phyloP scores from a whole-genome alignment of 1,140 invertebrate species.

The Dendroctonus valens region DNA sequence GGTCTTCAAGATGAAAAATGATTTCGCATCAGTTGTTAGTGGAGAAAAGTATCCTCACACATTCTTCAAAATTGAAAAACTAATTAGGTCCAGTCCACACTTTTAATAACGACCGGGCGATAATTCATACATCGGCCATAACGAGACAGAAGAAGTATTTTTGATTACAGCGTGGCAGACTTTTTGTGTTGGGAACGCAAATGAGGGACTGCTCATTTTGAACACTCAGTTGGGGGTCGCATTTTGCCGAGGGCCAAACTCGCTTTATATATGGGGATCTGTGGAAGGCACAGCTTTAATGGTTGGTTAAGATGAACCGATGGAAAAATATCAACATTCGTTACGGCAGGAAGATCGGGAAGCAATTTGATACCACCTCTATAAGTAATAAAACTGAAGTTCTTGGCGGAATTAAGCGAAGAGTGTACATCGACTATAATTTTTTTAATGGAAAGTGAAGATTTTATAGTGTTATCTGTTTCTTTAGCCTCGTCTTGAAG shows the following conservation, averaged over 20 bases:
- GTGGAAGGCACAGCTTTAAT: slow-evolving; percentile 14
- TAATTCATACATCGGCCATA: slow-evolving; percentile 26
- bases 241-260: slow-evolving; percentile 14
- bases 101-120: slow-evolving; percentile 17
- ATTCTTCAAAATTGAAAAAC: slow-evolving; percentile 15
- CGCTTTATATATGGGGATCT: slow-evolving; percentile 14
- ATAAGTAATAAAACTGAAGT: too few relatives aligned
- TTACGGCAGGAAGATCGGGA: too few relatives aligned
- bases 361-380: too few relatives aligned
- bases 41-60: neutral
- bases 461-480: too few relatives aligned
- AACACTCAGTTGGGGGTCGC: slow-evolving; percentile 20
- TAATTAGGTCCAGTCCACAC: slow-evolving; percentile 16
- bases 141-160: slow-evolving; percentile 25
- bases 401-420: too few relatives aligned
- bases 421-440: too few relatives aligned
- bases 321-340: too few relatives aligned
- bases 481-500: too few relatives aligned
- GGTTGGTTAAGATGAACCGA: neutral
- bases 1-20: too few relatives aligned
- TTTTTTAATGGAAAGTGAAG: too few relatives aligned
- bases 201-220: slow-evolving; percentile 27
- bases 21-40: too few relatives aligned
- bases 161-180: slow-evolving; percentile 26
- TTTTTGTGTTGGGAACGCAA: slow-evolving; percentile 26